Conservation (phyloP, 2,113 vertebrate genomes). For the Tamias sibiricus region DNA sequence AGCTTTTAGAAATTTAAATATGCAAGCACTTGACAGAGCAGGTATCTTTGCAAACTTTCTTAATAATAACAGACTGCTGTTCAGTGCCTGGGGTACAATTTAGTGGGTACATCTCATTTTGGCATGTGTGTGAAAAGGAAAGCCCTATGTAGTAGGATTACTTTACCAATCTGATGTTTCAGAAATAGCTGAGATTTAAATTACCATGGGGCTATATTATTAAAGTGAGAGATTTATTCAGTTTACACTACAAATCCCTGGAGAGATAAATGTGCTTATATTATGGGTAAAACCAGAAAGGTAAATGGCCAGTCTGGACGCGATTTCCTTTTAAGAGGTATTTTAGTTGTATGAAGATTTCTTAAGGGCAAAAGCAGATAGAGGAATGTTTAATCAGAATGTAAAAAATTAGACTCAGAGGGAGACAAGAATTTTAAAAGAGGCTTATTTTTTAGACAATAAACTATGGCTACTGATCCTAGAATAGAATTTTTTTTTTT, state of each 20-base stretch:
- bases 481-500: conserved; percentile 28
- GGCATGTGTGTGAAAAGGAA: conserved; percentile 67
- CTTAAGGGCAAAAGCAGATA: conserved; percentile 55
- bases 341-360: conserved; percentile 63
- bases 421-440: conserved; percentile 53
- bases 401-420: conserved; percentile 64
- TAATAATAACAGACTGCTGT: conserved; percentile 69
- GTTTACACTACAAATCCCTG: conserved; percentile 69
- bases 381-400: conserved; percentile 67
- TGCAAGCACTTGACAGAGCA: conserved; percentile 55
- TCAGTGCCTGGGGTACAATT: conserved; percentile 61
- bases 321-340: conserved; percentile 68
- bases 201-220: conserved; percentile 71
- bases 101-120: conserved; percentile 75
- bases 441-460: conserved; percentile 56
- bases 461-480: conserved; percentile 5
- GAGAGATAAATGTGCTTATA: conserved; percentile 74
- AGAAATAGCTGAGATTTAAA: conserved; percentile 75
- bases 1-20: conserved; percentile 74
- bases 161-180: conserved; percentile 75
- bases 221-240: conserved; percentile 80
- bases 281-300: conserved; percentile 71
- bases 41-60: conserved; percentile 63
- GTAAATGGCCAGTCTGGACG: conserved; percentile 75
- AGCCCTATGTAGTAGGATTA: conserved; percentile 72